A percentile compares a stretch with the other conserved stretches of the same genome.
phyloP scores from a whole-genome alignment of 2,113 vertebrate genomes.

The Microtus oregoni region DNA sequence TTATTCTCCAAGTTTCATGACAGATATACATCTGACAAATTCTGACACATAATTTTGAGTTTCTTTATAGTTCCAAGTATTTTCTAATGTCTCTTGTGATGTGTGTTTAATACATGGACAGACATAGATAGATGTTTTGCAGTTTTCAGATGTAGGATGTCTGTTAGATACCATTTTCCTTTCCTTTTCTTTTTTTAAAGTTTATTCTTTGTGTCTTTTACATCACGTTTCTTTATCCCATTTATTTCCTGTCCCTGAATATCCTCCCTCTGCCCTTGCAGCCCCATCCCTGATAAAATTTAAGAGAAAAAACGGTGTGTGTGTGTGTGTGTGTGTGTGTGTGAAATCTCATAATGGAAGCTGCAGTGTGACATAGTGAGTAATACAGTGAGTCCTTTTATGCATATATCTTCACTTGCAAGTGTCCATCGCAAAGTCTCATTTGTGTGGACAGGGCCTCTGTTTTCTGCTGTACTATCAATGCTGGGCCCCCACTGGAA shows the following conservation, averaged over 20 bases:
- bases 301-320: neutral
- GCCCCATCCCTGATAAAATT: neutral
- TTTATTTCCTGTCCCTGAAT: neutral
- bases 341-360: neutral
- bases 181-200: neutral
- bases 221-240: neutral
- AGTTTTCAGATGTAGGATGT: neutral
- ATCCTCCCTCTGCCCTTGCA: neutral
- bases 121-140: neutral
- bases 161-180: neutral
- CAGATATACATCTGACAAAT: neutral
- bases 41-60: neutral
- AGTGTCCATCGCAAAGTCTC: neutral
- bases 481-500: neutral
- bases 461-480: neutral
- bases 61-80: neutral
- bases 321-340: too few relatives aligned
- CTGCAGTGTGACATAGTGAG: neutral
- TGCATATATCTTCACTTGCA: neutral
- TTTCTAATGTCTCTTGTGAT: neutral
- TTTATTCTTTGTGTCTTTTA: neutral
- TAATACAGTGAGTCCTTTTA: neutral
- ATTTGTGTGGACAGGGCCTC: neutral
- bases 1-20: neutral
- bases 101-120: neutral